Evolutionary conservation across 2,797 vertebrate species (phyloP).

Genomic region (Tenualosa thibaudeaui): DNA sequence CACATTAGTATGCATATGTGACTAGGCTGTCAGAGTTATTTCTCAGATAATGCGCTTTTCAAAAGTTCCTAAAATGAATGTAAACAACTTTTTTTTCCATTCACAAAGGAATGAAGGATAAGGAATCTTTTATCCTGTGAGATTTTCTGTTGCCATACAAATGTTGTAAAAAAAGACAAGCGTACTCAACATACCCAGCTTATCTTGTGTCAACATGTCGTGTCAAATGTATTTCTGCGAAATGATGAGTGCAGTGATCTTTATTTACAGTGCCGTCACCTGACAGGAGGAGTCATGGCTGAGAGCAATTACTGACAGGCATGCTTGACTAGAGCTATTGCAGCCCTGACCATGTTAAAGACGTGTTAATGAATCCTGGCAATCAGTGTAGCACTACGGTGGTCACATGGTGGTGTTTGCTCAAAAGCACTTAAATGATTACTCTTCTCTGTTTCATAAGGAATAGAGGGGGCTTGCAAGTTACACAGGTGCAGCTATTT

Average conservation of each 20-base stretch:
- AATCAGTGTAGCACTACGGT: not conserved
- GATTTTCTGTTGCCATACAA: too few species aligned
- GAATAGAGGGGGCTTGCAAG: too few species aligned
- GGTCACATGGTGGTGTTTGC: not conserved
- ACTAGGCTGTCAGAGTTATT: slow-evolving; percentile 12
- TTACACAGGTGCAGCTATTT: not conserved
- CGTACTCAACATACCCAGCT: too few species aligned
- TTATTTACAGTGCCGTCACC: not conserved
- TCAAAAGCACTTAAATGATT: not conserved
- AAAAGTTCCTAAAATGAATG: not conserved
- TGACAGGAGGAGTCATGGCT: not conserved
- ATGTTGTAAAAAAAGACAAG: too few species aligned
- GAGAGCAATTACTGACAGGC: not conserved
- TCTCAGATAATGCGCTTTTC: not conserved
- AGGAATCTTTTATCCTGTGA: too few species aligned
- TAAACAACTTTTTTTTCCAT: not conserved
- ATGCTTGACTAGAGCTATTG: not conserved
- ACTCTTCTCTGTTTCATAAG: not conserved
- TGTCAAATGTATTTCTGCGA: too few species aligned
- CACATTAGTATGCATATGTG: slow-evolving; percentile 14
- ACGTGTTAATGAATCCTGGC: not conserved
- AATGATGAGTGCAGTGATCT: not conserved
- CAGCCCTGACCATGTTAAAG: not conserved
- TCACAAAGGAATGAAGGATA: not conserved
- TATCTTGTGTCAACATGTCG: too few species aligned